Percentiles rank a stretch among this genome's conserved stretches.
Evolutionary conservation across 1,140 invertebrate species (phyloP).

Genomic region (Brachionus rubens): DNA sequence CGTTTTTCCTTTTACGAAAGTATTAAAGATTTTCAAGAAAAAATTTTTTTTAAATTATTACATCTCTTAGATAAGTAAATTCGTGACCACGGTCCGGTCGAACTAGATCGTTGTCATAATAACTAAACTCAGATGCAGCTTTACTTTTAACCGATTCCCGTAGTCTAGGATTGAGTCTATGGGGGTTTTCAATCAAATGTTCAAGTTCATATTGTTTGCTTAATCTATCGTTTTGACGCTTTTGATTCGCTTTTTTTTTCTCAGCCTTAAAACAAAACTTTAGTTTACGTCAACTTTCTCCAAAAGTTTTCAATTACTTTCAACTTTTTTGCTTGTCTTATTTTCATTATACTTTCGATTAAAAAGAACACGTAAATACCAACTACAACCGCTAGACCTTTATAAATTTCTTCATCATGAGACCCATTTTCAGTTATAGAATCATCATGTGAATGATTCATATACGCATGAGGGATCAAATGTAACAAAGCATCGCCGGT

Average conservation of each 20-base stretch:
- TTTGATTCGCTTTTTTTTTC: not conserved
- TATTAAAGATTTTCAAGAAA: not conserved
- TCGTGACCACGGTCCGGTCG: not conserved
- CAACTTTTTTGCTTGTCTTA: not conserved
- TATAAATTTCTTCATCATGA: conserved; percentile 48
- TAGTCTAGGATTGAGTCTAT: not conserved
- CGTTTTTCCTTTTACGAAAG: not conserved
- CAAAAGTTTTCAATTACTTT: not conserved
- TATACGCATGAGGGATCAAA: conserved; percentile 46
- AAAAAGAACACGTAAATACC: conserved; percentile 55
- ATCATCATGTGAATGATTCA: not conserved
- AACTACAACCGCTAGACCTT: conserved; percentile 51
- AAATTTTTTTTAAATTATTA: too few species aligned
- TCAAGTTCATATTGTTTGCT: not conserved
- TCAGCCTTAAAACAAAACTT: not conserved
- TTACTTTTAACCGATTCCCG: not conserved
- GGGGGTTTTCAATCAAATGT: not conserved
- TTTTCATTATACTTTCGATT: conserved; percentile 52
- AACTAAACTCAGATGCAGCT: conserved; percentile 6
- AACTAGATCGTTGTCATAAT: conserved; percentile 7
- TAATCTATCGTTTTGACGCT: not conserved
- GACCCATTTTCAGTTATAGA: not conserved
- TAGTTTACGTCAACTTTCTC: too few species aligned
- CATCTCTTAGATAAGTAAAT: not conserved
- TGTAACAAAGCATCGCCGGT: conserved; percentile 47